Evolutionary conservation across 2,113 vertebrate genomes (phyloP).

Genomic region (Tyrannus savana): DNA sequence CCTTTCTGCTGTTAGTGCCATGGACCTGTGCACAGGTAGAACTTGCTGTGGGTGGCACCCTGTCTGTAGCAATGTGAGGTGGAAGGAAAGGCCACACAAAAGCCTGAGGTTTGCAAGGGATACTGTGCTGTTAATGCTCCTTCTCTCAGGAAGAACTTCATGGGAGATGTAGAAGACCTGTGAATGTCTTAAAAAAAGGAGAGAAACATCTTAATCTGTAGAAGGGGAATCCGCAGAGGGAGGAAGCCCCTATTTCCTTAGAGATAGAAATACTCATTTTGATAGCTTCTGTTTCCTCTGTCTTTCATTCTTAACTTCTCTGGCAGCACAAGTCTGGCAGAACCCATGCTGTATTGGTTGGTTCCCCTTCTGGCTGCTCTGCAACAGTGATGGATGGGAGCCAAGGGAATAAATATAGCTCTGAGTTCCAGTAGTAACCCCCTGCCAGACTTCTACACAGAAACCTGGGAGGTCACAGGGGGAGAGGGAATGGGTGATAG

Average conservation of each 20-base stretch:
- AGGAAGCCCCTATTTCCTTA: constrained; percentile 12
- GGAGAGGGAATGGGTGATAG: not conserved
- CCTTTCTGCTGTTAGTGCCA: not conserved
- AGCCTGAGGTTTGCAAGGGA: not conserved
- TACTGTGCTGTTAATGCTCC: not conserved
- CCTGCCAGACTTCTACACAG: constrained; percentile 47
- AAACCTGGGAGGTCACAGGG: constrained; percentile 25
- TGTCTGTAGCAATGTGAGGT: not conserved
- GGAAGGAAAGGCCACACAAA: not conserved
- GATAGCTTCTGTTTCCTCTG: constrained; percentile 31
- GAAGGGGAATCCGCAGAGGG: not conserved
- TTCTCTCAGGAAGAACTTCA: not conserved
- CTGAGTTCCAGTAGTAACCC: constrained; percentile 54
- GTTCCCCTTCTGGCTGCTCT: constrained; percentile 65
- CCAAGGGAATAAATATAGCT: constrained; percentile 69
- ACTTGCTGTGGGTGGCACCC: not conserved
- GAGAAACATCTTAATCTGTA: not conserved
- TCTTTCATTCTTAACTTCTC: constrained; percentile 66
- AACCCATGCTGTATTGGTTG: constrained; percentile 59
- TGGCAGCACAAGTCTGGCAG: constrained; percentile 60
- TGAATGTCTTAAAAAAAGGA: not conserved
- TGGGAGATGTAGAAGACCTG: not conserved
- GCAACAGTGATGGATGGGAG: constrained; percentile 48
- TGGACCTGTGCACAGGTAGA: not conserved
- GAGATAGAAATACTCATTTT: constrained; percentile 12